phyloP scores from a whole-genome alignment of 1,140 invertebrate genomes.

The Lithobius niger region DNA sequence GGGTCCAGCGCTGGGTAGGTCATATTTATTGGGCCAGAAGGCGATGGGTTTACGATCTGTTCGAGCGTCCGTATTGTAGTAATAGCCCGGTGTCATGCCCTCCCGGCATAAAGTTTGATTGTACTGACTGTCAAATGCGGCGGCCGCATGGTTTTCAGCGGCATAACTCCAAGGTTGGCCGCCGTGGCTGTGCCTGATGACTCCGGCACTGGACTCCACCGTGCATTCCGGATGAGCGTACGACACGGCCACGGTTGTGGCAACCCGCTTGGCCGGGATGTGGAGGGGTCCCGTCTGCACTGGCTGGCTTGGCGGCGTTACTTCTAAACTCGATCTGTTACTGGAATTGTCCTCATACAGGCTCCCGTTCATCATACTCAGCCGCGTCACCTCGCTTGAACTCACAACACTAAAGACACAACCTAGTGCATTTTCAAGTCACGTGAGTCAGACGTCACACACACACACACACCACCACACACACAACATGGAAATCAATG shows the following conservation, averaged over 20 bases:
- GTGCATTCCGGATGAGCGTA: constrained; percentile 25
- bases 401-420: constrained; percentile 15
- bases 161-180: constrained; percentile 48
- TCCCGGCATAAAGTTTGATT: constrained; percentile 40
- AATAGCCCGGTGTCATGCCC: constrained; percentile 54
- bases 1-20: constrained; percentile 30
- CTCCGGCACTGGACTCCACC: constrained; percentile 43
- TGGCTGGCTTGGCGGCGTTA: constrained; percentile 19
- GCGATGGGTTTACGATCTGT: constrained; percentile 37
- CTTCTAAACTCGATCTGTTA: constrained; percentile 38
- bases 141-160: constrained; percentile 44
- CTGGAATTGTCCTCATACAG: constrained; percentile 54
- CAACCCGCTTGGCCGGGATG: constrained; percentile 62
- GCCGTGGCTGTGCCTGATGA: constrained; percentile 56
- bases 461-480: too few relatives aligned
- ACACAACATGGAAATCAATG: constrained; percentile 10
- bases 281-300: constrained; percentile 49
- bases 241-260: constrained; percentile 33
- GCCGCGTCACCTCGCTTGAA: constrained; percentile 53
- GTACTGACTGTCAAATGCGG: constrained; percentile 38
- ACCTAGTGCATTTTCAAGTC: constrained; percentile 13
- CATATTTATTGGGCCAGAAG: constrained; percentile 48
- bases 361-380: constrained; percentile 64
- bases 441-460: constrained; percentile 14
- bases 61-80: constrained; percentile 43